Conservation (phyloP, 2,113 vertebrate species). For the Chinchilla lanigera region DNA sequence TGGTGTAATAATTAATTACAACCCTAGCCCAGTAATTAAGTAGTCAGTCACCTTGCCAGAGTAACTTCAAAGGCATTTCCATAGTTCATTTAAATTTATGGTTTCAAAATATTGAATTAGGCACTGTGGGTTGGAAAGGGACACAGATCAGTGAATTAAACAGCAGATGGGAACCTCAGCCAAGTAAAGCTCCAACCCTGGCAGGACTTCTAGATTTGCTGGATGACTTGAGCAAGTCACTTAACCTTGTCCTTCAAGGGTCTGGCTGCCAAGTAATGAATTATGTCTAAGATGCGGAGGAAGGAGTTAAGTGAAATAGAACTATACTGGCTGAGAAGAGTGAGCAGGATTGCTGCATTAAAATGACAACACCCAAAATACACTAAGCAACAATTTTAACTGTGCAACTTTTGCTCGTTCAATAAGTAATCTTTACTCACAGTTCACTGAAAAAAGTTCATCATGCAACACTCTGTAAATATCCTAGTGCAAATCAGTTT, state of each 20-base stretch:
- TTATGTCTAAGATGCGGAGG: background rate
- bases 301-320: background rate
- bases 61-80: conserved; percentile 57
- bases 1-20: conserved; percentile 35
- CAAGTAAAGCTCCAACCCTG: background rate
- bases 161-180: background rate
- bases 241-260: background rate
- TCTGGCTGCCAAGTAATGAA: background rate
- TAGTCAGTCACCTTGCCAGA: conserved; percentile 32
- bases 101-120: conserved; percentile 62
- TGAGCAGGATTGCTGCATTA: background rate
- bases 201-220: background rate
- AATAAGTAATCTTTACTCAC: background rate
- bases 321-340: background rate
- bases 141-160: conserved; percentile 1
- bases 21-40: background rate
- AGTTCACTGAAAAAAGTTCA: background rate
- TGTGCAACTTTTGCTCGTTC: background rate
- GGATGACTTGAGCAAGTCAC: conserved; percentile 11
- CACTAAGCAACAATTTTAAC: background rate
- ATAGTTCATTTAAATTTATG: conserved; percentile 55
- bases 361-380: background rate
- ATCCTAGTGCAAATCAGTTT: background rate
- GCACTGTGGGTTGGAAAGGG: background rate
- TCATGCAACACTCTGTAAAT: background rate